Percentiles rank a stretch among this genome's conserved stretches.
Conservation (phyloP, 2,888 invertebrate species). For the Cheilosia grossa region DNA sequence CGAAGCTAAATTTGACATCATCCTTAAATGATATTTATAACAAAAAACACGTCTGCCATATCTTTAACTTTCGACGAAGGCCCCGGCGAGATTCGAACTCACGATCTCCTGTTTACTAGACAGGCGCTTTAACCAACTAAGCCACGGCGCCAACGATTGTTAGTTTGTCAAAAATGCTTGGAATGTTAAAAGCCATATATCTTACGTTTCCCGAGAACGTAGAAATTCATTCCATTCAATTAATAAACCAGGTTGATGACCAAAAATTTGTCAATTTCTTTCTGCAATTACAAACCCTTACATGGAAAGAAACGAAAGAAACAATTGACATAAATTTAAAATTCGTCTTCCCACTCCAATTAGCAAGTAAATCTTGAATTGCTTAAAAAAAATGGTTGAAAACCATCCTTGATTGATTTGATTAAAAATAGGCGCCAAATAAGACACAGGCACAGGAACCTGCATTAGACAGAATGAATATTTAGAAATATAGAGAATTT, state of each 20-base stretch:
- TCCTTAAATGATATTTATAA: not conserved
- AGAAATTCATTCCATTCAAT: too few relatives aligned
- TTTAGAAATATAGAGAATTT: too few relatives aligned
- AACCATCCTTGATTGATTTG: too few relatives aligned
- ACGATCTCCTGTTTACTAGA: constrained; percentile 83
- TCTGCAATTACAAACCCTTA: too few relatives aligned
- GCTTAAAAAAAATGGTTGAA: not conserved
- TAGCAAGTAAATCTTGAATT: too few relatives aligned
- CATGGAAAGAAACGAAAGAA: too few relatives aligned
- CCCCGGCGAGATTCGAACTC: constrained; percentile 83
- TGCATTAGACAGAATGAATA: not conserved
- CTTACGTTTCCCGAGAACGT: too few relatives aligned
- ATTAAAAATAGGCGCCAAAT: not conserved
- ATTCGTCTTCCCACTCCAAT: too few relatives aligned
- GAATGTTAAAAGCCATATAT: not conserved
- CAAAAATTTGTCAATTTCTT: too few relatives aligned
- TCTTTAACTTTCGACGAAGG: constrained; percentile 61
- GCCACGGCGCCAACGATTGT: constrained; percentile 80
- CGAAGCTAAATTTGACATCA: not conserved
- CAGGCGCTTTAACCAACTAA: constrained; percentile 83
- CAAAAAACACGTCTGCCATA: not conserved
- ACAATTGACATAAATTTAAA: too few relatives aligned
- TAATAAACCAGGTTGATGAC: too few relatives aligned
- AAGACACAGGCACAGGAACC: not conserved
- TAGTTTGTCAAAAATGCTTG: not conserved